Evolutionary conservation across 2,888 invertebrate species (phyloP).

Genomic region (Tigriopus californicus): DNA sequence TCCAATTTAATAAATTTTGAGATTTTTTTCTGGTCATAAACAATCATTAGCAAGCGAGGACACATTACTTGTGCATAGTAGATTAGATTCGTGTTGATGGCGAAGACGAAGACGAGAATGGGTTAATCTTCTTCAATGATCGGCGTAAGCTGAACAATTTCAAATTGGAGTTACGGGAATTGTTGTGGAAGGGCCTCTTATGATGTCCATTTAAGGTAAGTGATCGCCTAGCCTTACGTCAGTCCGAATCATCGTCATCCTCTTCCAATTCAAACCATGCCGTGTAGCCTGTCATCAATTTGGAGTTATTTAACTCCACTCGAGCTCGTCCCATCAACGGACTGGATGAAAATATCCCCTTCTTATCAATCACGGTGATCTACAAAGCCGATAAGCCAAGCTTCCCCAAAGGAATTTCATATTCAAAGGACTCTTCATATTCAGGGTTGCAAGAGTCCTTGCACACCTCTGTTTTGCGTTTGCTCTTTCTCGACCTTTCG

Average conservation of each 20-base stretch:
- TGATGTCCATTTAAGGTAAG: no score
- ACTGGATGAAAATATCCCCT: conserved; percentile 46
- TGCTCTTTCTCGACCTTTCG: conserved; percentile 60
- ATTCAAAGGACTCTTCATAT: conserved; percentile 78
- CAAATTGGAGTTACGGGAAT: no score
- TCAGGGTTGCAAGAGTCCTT: conserved; percentile 79
- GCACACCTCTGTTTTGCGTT: conserved; percentile 62
- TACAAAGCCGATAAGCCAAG: conserved; percentile 56
- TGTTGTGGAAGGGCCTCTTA: no score
- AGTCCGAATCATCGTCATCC: conserved; percentile 12
- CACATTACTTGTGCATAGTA: no score
- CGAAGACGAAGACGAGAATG: no score
- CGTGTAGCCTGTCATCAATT: background rate
- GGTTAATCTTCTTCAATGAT: no score
- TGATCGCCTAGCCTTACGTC: background rate
- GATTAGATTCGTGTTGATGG: no score
- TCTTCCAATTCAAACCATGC: conserved; percentile 4
- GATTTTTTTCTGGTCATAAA: no score
- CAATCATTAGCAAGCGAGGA: no score
- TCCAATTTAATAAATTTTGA: no score
- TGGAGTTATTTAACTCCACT: background rate
- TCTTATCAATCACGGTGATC: conserved; percentile 69
- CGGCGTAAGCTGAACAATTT: no score
- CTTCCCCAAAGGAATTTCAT: conserved; percentile 60
- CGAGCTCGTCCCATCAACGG: conserved; percentile 55